Base-by-base conservation (phyloP, 1,140 invertebrate species). In the Cheumatopsyche charites region DNA sequence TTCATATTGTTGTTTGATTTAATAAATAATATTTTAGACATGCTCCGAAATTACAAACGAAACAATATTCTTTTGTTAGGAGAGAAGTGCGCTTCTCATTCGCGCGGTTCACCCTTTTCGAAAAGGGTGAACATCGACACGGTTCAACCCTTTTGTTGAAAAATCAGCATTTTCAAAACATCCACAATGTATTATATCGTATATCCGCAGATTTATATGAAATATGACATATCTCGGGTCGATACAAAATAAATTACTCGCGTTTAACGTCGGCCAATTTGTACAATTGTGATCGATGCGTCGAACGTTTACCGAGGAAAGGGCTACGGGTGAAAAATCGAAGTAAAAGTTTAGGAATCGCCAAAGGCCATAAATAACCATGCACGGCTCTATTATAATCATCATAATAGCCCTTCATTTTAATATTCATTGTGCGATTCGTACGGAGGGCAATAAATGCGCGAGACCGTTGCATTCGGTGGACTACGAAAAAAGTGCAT, bases 381-480 rank as follows among this genome's bases (percentile, higher is more conserved):
- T 26, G 47, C 55, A 58, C 66, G 47, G 55, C 71, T 70, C 71
- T 71, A 73, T 75, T 75, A 73, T 73, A 71, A 75, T 75, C 61
- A 70, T 71, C 55, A 75, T 72, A 76, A 73, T 73, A 73, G 69
- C 74, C 74, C 67, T 76, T 67, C 70, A 70, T 76, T 76, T 76
- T 73, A 76, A 73, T 73, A 76, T 76, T 76, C 75, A 76, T 73
- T 71, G 65, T 75, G 52, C 19, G 49, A 68, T 49, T 29, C 55
- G 25, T 62, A 75, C 67, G 62, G 62, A 70, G 7, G 21, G 29
- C 17, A 73, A 65, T 61, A 63, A 61, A 26, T 12, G 6, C 66
- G 49, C 49, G 63, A 73, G 7, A 12, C 23, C 49, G 13, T 68
- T 68, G 9, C 13, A 58, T 73, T 23, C 49, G 41, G 11, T 9